Evolutionary conservation across 2,797 vertebrate species (phyloP).

Genomic region (Eutrigla gurnardus): DNA sequence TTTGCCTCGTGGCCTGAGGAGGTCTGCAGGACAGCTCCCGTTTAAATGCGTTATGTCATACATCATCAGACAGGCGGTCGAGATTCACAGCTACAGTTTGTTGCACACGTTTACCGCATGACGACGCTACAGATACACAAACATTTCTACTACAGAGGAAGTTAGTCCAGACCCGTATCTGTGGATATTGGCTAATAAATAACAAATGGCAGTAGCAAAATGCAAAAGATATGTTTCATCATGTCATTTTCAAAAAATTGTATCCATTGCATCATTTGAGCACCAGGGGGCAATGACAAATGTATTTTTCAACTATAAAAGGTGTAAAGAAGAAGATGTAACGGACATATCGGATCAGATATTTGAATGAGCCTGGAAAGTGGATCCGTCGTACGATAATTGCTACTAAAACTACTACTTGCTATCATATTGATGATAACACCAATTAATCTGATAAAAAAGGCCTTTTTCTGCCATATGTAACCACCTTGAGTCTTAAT

Average conservation of each 20-base stretch:
- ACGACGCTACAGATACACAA: not conserved
- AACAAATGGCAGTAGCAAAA: not conserved
- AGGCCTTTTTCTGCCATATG: not conserved
- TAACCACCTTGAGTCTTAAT: conserved; percentile 23
- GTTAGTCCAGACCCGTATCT: not conserved
- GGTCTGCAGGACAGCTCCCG: not conserved
- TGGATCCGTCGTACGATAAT: not conserved
- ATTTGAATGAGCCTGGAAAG: not conserved
- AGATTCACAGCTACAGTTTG: not conserved
- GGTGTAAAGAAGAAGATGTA: not conserved
- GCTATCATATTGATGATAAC: not conserved
- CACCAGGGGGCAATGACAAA: not conserved
- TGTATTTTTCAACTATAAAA: not conserved
- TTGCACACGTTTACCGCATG: not conserved
- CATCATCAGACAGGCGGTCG: too few relatives aligned
- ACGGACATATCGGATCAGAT: not conserved
- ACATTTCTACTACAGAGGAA: not conserved
- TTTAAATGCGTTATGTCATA: not conserved
- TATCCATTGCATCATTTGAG: not conserved
- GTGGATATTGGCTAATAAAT: not conserved
- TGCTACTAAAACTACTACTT: not conserved
- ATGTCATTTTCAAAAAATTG: not conserved
- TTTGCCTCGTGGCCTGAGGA: not conserved
- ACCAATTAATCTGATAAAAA: not conserved
- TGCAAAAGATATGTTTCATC: not conserved